Conservation (phyloP, 2,113 vertebrate genomes). For the Glaucomys volans region DNA sequence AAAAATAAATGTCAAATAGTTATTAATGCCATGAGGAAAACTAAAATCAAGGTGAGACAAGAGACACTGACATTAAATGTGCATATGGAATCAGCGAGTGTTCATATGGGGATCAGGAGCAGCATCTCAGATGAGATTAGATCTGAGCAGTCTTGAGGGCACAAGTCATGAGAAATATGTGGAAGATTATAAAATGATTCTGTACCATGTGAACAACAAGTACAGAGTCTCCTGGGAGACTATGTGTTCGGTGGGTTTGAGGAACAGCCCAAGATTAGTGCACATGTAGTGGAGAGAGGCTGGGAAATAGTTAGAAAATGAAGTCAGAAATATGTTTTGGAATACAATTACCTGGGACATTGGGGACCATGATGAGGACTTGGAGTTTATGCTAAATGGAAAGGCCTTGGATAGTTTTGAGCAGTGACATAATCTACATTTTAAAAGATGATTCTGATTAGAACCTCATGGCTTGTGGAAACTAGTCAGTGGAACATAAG, state of each 20-base stretch:
- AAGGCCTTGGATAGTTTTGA: conserved; percentile 39
- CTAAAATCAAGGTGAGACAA: neutral
- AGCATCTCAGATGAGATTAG: neutral
- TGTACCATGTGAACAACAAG: neutral
- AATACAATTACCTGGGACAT: neutral
- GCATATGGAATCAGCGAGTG: neutral
- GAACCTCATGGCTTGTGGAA: conserved; percentile 22
- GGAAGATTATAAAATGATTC: neutral
- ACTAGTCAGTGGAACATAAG: neutral
- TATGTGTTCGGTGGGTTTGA: neutral
- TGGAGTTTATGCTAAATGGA: neutral
- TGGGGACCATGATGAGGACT: neutral
- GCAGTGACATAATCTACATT: neutral
- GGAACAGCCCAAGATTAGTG: neutral
- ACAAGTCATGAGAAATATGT: neutral
- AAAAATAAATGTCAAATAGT: neutral
- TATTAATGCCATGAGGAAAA: neutral
- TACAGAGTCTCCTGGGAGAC: neutral
- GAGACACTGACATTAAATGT: neutral
- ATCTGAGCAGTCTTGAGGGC: neutral
- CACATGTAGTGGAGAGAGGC: neutral
- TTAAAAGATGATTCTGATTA: neutral
- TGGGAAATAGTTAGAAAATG: neutral
- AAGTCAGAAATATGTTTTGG: neutral
- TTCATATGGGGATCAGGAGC: neutral